These are phyloP conservation scores for Platyura marginata DNA, from an alignment of 1,140 invertebrate genomes.

Conservation along the genomic window DNA sequence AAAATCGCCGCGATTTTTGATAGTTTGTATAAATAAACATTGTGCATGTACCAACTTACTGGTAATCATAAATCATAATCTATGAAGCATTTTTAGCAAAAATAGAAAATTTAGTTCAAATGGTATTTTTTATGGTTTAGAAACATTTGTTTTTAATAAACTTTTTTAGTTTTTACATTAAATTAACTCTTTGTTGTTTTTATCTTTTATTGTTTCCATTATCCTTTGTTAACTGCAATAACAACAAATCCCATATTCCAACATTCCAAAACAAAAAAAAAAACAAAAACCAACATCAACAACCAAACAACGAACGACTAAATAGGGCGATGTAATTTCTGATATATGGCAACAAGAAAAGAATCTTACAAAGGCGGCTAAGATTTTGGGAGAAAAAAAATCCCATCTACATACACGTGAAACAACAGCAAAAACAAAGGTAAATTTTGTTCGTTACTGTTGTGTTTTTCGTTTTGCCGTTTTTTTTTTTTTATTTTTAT, in stretches of 20 bases:
- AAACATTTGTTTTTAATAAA: not conserved
- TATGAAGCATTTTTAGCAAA: too few relatives aligned
- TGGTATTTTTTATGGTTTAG: not conserved
- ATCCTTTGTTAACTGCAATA: not conserved
- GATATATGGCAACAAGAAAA: slow-evolving; percentile 28
- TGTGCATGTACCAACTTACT: too few relatives aligned
- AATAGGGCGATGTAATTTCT: slow-evolving; percentile 24
- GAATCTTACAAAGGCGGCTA: slow-evolving; percentile 26
- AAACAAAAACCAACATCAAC: not conserved
- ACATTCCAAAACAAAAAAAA: not conserved
- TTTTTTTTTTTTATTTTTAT: too few relatives aligned
- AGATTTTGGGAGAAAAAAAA: slow-evolving; percentile 25
- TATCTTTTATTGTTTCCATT: not conserved
- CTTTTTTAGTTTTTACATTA: not conserved
- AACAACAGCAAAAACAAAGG: slow-evolving; percentile 25
- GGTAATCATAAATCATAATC: too few relatives aligned
- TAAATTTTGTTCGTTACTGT: too few relatives aligned
- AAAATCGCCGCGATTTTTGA: too few relatives aligned
- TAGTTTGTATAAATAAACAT: too few relatives aligned
- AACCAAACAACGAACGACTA: slow-evolving; percentile 2
- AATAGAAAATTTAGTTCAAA: too few relatives aligned
- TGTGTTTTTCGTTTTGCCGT: too few relatives aligned
- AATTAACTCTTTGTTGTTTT: not conserved
- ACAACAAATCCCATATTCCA: too few relatives aligned
- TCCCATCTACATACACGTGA: slow-evolving; percentile 25